These are phyloP conservation scores for Trichogramma pretiosum DNA, from an alignment of 1,140 invertebrate species.

Conservation along the genomic window DNA sequence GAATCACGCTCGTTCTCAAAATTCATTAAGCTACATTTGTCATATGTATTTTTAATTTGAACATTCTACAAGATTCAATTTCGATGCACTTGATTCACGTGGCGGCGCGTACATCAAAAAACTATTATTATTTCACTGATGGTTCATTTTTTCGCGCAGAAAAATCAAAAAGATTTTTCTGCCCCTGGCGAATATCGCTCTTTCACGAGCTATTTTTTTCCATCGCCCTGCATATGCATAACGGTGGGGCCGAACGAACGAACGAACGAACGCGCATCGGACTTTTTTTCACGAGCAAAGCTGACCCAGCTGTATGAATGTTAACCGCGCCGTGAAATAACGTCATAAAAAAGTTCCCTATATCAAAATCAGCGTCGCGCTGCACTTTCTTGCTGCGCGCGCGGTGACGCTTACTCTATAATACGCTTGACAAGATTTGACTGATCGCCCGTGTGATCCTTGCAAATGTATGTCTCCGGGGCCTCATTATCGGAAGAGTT, in stretches of 20 bases:
- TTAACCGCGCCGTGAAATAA: slow-evolving; percentile 16
- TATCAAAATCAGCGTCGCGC: slow-evolving; percentile 11
- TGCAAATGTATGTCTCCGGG: not conserved
- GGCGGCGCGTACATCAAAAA: too few relatives aligned
- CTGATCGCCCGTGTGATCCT: not conserved
- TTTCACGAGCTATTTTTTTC: not conserved
- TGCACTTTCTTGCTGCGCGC: not conserved
- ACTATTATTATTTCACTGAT: too few relatives aligned
- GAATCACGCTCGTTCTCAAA: too few relatives aligned
- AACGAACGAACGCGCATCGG: not conserved
- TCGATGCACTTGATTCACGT: too few relatives aligned
- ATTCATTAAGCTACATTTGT: too few relatives aligned
- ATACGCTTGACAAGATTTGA: not conserved
- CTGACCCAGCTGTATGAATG: slow-evolving; percentile 16
- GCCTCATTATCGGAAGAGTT: not conserved
- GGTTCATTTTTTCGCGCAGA: not conserved
- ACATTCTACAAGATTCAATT: too few relatives aligned
- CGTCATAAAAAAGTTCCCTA: slow-evolving; percentile 12
- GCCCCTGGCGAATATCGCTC: not conserved
- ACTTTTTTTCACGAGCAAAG: not conserved
- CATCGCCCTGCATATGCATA: too few relatives aligned
- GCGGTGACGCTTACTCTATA: not conserved
- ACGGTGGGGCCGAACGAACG: too few relatives aligned
- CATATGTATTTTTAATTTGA: too few relatives aligned
- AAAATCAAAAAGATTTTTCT: too few relatives aligned